phyloP scores from a whole-genome alignment of 2,888 invertebrate species.

The Ernsta delagoae region DNA sequence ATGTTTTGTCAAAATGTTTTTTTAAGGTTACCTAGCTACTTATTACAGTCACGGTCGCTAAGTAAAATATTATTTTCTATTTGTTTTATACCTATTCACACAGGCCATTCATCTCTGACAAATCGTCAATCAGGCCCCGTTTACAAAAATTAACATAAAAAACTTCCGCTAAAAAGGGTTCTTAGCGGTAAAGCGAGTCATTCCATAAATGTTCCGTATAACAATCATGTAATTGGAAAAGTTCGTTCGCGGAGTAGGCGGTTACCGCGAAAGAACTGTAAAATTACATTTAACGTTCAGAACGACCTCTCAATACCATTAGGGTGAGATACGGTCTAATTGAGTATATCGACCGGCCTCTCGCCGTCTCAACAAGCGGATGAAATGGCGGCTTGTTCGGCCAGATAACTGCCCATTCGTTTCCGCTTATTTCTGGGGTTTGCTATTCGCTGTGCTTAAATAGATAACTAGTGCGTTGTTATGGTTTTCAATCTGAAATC shows the following conservation, averaged over 20 bases:
- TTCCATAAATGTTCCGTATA: constrained; percentile 24
- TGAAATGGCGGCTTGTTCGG: constrained; percentile 19
- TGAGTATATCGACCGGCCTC: constrained; percentile 29
- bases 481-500: neutral
- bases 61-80: too few relatives aligned
- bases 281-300: constrained; percentile 32
- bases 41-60: too few relatives aligned
- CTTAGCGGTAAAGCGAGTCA: neutral
- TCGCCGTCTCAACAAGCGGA: constrained; percentile 27
- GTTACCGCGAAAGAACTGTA: constrained; percentile 29
- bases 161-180: neutral
- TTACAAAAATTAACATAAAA: constrained; percentile 1
- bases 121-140: neutral
- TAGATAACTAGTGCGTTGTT: neutral
- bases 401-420: constrained; percentile 26
- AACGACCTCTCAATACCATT: constrained; percentile 40
- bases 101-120: neutral
- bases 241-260: constrained; percentile 10
- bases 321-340: constrained; percentile 39
- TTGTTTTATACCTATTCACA: neutral
- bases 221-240: constrained; percentile 35
- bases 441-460: neutral
- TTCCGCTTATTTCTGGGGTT: constrained; percentile 3
- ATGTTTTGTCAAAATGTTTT: too few relatives aligned
- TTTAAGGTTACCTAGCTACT: too few relatives aligned